Conservation (phyloP, 2,888 invertebrate species). For the Diplolepis rosae region DNA sequence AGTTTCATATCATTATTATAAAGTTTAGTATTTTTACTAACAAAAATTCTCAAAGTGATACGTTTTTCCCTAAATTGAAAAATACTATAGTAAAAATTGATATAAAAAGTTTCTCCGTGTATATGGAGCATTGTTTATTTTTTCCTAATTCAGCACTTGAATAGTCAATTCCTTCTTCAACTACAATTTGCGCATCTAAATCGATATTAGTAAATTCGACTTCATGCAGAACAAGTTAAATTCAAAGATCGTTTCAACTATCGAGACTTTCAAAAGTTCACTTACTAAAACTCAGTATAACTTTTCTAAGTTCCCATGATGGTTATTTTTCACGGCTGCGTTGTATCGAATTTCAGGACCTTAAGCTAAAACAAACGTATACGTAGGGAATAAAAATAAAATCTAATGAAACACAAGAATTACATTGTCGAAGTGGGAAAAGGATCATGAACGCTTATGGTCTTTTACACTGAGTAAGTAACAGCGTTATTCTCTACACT, state of each 20-base stretch:
- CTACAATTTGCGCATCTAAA: background rate
- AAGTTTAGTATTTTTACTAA: too few species aligned
- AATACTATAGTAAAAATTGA: too few species aligned
- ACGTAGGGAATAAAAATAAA: constrained; percentile 1
- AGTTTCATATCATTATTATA: too few species aligned
- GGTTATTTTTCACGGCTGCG: background rate
- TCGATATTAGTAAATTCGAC: background rate
- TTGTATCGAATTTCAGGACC: constrained; percentile 12
- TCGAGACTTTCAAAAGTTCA: constrained; percentile 22
- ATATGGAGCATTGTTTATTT: too few species aligned
- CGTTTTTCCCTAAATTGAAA: too few species aligned
- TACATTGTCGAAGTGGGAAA: background rate
- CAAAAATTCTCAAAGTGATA: too few species aligned
- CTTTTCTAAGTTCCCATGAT: background rate
- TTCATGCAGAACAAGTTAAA: constrained; percentile 1
- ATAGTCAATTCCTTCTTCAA: too few species aligned
- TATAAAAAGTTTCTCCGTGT: too few species aligned
- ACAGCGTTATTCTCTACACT: background rate
- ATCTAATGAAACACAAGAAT: background rate
- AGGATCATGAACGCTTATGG: constrained; percentile 19
- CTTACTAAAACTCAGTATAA: constrained; percentile 4
- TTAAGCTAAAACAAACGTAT: background rate
- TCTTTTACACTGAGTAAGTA: background rate
- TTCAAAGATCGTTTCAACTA: background rate
- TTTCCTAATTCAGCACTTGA: too few species aligned